These are phyloP conservation scores for Pherbina coryleti DNA, from an alignment of 2,888 invertebrate species.

Conservation along the genomic window DNA sequence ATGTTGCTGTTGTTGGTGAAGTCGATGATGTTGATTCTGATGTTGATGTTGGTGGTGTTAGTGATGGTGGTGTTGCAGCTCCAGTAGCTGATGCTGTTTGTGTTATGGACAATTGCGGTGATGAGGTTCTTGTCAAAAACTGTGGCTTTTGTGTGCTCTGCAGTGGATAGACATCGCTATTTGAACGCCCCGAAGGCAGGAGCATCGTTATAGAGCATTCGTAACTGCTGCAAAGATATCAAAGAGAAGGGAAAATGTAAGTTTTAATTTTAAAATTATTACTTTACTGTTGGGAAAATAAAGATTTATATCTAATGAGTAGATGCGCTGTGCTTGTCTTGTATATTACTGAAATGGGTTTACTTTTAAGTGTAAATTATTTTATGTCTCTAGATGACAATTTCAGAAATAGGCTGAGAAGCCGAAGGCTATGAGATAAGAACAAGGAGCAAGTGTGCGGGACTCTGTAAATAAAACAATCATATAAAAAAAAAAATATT, in stretches of 20 bases:
- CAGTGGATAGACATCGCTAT: conserved; percentile 65
- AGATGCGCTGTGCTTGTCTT: no score
- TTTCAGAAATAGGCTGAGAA: no score
- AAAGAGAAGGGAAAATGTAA: neutral
- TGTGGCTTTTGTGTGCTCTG: conserved; percentile 53
- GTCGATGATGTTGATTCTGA: conserved; percentile 27
- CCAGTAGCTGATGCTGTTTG: conserved; percentile 25
- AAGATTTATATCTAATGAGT: no score
- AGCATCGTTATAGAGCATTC: conserved; percentile 68
- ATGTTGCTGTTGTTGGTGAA: conserved; percentile 27
- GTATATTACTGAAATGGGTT: no score
- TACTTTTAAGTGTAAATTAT: no score
- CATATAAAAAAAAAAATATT: no score
- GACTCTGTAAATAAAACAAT: no score
- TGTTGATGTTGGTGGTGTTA: conserved; percentile 25
- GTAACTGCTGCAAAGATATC: conserved; percentile 56
- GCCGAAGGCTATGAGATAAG: no score
- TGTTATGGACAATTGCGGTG: conserved; percentile 55
- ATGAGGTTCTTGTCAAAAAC: conserved; percentile 60
- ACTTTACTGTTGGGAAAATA: no score
- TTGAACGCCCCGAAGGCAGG: conserved; percentile 69
- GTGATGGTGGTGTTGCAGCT: conserved; percentile 11
- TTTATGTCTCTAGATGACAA: no score
- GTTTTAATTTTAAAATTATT: no score
- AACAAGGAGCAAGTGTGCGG: no score